phyloP scores from a whole-genome alignment of 2,113 vertebrate species.

The Poecile atricapillus region DNA sequence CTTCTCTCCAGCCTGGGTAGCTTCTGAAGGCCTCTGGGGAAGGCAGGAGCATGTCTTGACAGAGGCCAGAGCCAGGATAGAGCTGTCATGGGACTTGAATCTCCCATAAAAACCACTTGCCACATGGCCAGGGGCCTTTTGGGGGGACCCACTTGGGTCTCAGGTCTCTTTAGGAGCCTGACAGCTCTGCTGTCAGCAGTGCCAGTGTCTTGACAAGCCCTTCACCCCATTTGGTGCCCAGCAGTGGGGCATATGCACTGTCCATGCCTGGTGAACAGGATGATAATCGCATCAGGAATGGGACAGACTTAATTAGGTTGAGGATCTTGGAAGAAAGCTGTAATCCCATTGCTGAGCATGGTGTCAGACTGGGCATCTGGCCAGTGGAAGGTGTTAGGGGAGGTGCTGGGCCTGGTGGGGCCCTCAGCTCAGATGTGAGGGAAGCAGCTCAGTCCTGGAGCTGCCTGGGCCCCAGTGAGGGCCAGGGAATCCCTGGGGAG shows the following conservation, averaged over 20 bases:
- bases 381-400: background rate
- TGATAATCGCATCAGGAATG: background rate
- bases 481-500: background rate
- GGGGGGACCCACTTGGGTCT: background rate
- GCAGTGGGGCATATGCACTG: background rate
- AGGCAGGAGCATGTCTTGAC: background rate
- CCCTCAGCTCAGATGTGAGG: rapidly evolving
- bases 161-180: background rate
- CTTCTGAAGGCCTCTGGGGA: background rate
- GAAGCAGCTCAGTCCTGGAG: background rate
- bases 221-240: background rate
- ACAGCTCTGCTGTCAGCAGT: background rate
- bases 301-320: constrained; percentile 36
- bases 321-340: background rate
- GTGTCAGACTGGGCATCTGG: background rate
- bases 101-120: background rate
- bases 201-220: background rate
- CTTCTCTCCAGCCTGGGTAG: background rate
- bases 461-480: background rate
- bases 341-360: background rate
- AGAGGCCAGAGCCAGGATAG: background rate
- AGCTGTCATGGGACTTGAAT: background rate
- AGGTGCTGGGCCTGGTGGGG: rapidly evolving
- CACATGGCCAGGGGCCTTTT: rapidly evolving
- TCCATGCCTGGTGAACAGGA: background rate